Percentiles rank a stretch among this genome's conserved stretches.
phyloP scores from a whole-genome alignment of 1,140 invertebrate species.

The Hycleus phaleratus region DNA sequence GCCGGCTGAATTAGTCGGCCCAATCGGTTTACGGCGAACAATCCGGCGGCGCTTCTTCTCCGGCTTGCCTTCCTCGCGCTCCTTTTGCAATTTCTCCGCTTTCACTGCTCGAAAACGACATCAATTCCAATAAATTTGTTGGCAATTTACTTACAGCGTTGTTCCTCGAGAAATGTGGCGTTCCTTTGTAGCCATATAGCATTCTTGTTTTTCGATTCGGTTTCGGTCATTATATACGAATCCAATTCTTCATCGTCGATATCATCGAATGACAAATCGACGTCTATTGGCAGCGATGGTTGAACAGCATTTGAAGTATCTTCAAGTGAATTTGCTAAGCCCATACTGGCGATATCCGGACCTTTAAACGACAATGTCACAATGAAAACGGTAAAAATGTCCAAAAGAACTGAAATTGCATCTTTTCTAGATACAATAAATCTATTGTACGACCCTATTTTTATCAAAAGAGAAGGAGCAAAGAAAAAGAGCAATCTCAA shows the following conservation, averaged over 20 bases:
- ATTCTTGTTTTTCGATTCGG: slow-evolving; percentile 72
- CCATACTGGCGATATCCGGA: slow-evolving; percentile 38
- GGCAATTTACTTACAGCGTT: slow-evolving; percentile 56
- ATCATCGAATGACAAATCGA: slow-evolving; percentile 70
- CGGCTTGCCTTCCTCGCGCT: slow-evolving; percentile 70
- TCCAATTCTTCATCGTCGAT: slow-evolving; percentile 85
- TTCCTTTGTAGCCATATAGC: slow-evolving; percentile 79
- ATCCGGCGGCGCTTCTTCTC: slow-evolving; percentile 61
- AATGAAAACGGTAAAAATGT: background rate
- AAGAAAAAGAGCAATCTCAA: too few species aligned
- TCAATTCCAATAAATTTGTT: too few species aligned
- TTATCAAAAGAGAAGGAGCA: too few species aligned
- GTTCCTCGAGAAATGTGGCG: slow-evolving; percentile 71
- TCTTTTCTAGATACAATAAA: too few species aligned
- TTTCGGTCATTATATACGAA: slow-evolving; percentile 74
- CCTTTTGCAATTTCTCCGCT: slow-evolving; percentile 65
- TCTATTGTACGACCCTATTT: too few species aligned
- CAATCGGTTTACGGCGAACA: slow-evolving; percentile 48
- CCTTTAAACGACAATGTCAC: slow-evolving; percentile 14
- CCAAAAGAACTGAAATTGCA: too few species aligned
- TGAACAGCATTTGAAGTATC: slow-evolving; percentile 35
- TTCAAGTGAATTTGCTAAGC: slow-evolving; percentile 34
- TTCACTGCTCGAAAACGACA: slow-evolving; percentile 50
- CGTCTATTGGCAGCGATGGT: slow-evolving; percentile 36
- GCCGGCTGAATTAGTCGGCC: slow-evolving; percentile 70